phyloP scores from a whole-genome alignment of 2,797 vertebrate species.

The Chaetophractus vellerosus region DNA sequence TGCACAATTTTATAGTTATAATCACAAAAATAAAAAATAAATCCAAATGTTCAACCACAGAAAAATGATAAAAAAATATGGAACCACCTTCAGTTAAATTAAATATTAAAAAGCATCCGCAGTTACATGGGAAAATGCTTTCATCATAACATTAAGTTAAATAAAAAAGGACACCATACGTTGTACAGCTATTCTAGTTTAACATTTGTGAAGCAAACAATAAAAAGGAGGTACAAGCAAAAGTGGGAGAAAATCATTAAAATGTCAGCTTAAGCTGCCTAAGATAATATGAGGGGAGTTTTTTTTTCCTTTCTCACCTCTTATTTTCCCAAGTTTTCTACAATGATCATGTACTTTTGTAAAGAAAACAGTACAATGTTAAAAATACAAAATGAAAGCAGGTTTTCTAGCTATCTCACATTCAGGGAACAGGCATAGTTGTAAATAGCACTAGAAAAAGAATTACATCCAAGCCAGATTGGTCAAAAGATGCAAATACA shows the following conservation, averaged over 20 bases:
- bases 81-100: background rate
- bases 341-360: background rate
- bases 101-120: background rate
- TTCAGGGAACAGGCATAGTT: background rate
- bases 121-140: background rate
- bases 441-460: background rate
- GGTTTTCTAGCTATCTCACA: background rate
- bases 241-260: background rate
- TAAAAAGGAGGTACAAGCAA: background rate
- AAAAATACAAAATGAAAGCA: constrained; percentile 6
- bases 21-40: constrained; percentile 37
- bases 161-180: background rate
- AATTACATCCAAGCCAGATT: background rate
- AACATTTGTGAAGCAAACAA: background rate
- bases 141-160: background rate
- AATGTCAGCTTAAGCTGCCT: background rate
- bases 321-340: background rate
- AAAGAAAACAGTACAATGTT: background rate
- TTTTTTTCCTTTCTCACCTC: no score
- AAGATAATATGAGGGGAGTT: accelerated
- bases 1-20: background rate
- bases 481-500: background rate
- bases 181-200: background rate
- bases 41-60: background rate
- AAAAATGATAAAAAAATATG: background rate